phyloP scores from a whole-genome alignment of 1,140 invertebrate genomes.

The Antheraea mylitta region DNA sequence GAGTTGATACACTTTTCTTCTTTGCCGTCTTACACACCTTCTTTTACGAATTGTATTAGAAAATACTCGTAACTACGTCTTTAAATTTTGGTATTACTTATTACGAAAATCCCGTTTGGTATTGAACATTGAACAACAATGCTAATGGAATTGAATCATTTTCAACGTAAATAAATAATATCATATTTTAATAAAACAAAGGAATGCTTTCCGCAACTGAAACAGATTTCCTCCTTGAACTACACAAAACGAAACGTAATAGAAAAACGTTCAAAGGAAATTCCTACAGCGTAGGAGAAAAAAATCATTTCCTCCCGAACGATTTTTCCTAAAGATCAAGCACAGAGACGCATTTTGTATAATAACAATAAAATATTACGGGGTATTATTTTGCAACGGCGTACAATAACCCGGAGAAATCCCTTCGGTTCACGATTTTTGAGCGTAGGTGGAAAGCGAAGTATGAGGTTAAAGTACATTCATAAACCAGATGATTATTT shows the following conservation, averaged over 20 bases:
- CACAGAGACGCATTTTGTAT: conserved; percentile 19
- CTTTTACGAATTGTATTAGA: too few species aligned
- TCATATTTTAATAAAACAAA: neutral
- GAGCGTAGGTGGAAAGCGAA: neutral
- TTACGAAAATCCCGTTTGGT: too few species aligned
- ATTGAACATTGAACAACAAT: neutral
- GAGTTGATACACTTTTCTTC: too few species aligned
- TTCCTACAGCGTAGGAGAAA: neutral
- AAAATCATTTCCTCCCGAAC: conserved; percentile 10
- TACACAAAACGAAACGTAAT: neutral
- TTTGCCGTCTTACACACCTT: too few species aligned
- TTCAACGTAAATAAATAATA: neutral
- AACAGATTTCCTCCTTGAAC: neutral
- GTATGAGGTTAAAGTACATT: neutral
- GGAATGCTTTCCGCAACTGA: neutral
- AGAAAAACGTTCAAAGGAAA: conserved; percentile 7
- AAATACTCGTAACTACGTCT: too few species aligned
- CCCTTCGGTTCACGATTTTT: neutral
- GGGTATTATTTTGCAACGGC: conserved; percentile 27
- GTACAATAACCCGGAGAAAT: conserved; percentile 18
- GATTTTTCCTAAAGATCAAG: conserved; percentile 22
- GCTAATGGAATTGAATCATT: neutral
- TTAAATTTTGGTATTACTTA: too few species aligned
- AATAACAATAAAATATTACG: conserved; percentile 41
- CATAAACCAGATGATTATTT: neutral